A percentile compares a stretch with the other conserved stretches of the same genome.
Conservation (phyloP, 1,140 invertebrate genomes). For the Cyclina sinensis region DNA sequence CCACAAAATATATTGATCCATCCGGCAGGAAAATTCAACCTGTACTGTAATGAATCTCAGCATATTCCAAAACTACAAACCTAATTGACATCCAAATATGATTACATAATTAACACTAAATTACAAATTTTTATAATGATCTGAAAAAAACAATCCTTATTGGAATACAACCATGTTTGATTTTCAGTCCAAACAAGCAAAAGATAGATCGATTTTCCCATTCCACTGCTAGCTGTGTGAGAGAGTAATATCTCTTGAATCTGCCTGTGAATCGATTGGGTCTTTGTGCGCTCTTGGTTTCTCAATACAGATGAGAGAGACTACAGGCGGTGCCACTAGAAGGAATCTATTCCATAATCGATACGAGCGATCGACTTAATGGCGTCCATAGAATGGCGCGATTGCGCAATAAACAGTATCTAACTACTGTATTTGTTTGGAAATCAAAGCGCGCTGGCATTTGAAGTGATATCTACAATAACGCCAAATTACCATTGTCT, state of each 20-base stretch:
- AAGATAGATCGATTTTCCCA: constrained; percentile 44
- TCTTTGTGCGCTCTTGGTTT: constrained; percentile 24
- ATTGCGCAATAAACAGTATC: constrained; percentile 34
- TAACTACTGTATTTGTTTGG: not conserved
- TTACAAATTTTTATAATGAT: not conserved
- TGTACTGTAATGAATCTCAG: not conserved
- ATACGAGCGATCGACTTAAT: constrained; percentile 31
- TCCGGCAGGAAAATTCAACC: not conserved
- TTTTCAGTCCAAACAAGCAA: constrained; percentile 26
- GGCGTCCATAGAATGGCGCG: constrained; percentile 16
- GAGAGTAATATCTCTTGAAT: constrained; percentile 39
- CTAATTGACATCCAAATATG: no score
- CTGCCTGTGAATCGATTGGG: constrained; percentile 52
- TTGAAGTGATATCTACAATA: not conserved
- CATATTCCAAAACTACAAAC: no score
- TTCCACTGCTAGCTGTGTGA: not conserved
- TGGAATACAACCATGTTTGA: constrained; percentile 21
- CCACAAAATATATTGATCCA: constrained; percentile 2
- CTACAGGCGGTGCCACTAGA: constrained; percentile 11
- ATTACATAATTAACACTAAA: no score
- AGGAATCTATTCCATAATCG: constrained; percentile 39
- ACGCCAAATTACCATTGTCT: not conserved
- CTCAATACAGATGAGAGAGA: constrained; percentile 15
- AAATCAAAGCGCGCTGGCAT: constrained; percentile 12
- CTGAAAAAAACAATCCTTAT: constrained; percentile 4